Base-by-base conservation (phyloP, 1,140 invertebrate species). In the Condylostylus longicornis region DNA sequence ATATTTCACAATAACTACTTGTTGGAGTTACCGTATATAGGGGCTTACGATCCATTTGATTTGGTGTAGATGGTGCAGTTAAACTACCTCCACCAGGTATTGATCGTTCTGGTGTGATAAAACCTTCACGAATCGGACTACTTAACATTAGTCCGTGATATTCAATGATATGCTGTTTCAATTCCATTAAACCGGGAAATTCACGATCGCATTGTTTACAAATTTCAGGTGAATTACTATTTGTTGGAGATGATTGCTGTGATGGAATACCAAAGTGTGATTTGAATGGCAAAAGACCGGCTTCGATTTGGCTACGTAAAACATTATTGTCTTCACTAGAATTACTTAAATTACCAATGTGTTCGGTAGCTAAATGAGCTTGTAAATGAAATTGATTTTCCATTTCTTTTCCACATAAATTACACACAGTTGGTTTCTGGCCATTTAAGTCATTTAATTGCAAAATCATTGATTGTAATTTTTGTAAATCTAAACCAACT, bases 1-100 rank as follows among this genome's bases (percentile, higher is more conserved):
- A 99, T 40, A 98, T 94, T 58, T 97, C 91, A 62, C 96, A 99
- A 53, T 91, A 96, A 51, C 90, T 90, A 31, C 79, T 83, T 0
- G 75, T 78, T 0, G 69, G 79, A 10, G 77, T 71, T 31, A 77
- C 60, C n/a, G 55, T 60, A 23, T 60, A 61, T 0, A 31, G 63
- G 50, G 19, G 59, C 4, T 41, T 42, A 14, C 28, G 61, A 47
- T 18, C 52, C 49, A 18, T 58, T 56, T n/a, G 3, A 31, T 36
- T 7, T 9, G 47, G 36, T 31, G 36, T 30, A 4, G 2, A 29
- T 21, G 9, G 32, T 28, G 1, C 14, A 31, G 1, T 20, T 41
- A 2, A 13, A 31, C 12, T 12, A 2, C 18, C 33, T 0, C 35
- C 43, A 14, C n/a, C n/a, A 10, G 39, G 38, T 18, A 46, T 50